These are phyloP conservation scores for Drosophila vallismaia DNA, from an alignment of 2,888 invertebrate species.

Conservation along the genomic window DNA sequence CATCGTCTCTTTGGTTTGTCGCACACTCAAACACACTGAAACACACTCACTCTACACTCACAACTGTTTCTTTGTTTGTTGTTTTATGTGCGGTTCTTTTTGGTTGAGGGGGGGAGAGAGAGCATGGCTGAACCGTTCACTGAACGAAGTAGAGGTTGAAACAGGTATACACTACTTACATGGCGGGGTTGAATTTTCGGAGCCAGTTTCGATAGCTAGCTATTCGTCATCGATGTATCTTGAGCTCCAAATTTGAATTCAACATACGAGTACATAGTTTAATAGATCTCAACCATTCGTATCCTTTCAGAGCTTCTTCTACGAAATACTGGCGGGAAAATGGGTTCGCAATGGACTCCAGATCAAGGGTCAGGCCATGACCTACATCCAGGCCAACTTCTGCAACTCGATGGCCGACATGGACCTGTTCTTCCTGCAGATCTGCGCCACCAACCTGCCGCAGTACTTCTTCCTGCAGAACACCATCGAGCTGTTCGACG, in stretches of 20 bases:
- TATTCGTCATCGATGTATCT: conserved; percentile 25
- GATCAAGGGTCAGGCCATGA: conserved; percentile 99
- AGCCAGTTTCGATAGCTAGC: conserved; percentile 19
- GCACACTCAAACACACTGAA: not conserved
- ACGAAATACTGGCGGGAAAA: conserved; percentile 96
- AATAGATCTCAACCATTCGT: too few relatives aligned
- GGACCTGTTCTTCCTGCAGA: conserved; percentile 97
- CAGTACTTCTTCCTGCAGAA: conserved; percentile 93
- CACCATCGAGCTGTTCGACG: conserved; percentile 95
- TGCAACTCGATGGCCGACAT: conserved; percentile 99
- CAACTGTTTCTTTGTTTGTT: not conserved
- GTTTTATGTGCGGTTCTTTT: conserved; percentile 14
- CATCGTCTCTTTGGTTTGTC: not conserved
- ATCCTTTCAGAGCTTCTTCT: conserved; percentile 95
- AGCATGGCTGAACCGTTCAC: not conserved
- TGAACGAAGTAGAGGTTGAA: conserved; percentile 7
- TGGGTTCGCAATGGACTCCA: conserved; percentile 99
- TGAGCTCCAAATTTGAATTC: not conserved
- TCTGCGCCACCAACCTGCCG: conserved; percentile 94
- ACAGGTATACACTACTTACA: not conserved
- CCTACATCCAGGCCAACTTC: conserved; percentile 99
- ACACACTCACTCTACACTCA: not conserved
- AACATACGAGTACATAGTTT: too few relatives aligned
- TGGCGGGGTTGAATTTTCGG: conserved; percentile 16
- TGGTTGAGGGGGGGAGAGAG: not conserved